phyloP scores from a whole-genome alignment of 1,140 invertebrate species.

The Cherax destructor region DNA sequence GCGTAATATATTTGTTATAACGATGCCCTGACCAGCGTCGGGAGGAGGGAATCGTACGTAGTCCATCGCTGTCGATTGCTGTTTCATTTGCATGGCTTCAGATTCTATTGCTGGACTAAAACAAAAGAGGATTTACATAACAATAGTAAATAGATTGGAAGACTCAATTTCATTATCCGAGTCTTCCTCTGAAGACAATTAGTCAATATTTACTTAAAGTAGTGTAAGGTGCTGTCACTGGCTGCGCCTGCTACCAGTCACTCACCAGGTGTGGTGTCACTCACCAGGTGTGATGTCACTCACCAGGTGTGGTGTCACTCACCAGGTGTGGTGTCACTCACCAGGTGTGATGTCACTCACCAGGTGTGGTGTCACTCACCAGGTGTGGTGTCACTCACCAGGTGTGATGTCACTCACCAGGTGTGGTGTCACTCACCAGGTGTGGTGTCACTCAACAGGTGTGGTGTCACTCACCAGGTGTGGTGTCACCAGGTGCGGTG shows the following conservation, averaged over 20 bases:
- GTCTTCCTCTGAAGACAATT: slow-evolving; percentile 44
- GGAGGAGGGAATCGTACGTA: slow-evolving; percentile 9
- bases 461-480: too few relatives aligned
- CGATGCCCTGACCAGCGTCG: slow-evolving; percentile 8
- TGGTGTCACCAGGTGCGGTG: too few relatives aligned
- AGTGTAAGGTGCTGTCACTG: not conserved
- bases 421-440: too few relatives aligned
- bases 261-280: not conserved
- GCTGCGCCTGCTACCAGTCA: not conserved
- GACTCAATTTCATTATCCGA: slow-evolving; percentile 60
- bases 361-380: too few relatives aligned
- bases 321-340: not conserved
- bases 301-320: not conserved
- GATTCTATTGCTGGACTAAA: slow-evolving; percentile 61
- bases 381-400: too few relatives aligned
- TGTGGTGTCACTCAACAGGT: too few relatives aligned
- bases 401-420: too few relatives aligned
- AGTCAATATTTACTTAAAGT: slow-evolving; percentile 6
- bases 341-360: not conserved
- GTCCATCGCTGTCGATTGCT: slow-evolving; percentile 61
- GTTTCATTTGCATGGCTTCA: slow-evolving; percentile 64
- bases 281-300: not conserved
- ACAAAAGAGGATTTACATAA: slow-evolving; percentile 60
- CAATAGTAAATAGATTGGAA: slow-evolving; percentile 64
- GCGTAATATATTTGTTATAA: not conserved